Percentiles rank a stretch among this genome's conserved stretches.
Evolutionary conservation across 2,113 vertebrate genomes (phyloP).

Genomic region (Dicentrarchus labrax): DNA sequence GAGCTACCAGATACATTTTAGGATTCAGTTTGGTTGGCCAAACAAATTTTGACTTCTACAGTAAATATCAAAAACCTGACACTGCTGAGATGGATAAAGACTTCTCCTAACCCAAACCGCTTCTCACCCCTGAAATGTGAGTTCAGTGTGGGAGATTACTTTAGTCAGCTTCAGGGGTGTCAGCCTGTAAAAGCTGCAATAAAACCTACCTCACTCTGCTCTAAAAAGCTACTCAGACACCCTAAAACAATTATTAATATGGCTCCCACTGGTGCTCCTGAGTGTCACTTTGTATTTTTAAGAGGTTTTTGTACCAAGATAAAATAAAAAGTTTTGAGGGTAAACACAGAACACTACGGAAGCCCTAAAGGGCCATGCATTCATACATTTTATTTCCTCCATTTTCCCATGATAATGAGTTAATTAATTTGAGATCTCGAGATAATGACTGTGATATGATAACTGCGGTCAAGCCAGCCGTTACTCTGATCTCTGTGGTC

Average conservation of each 20-base stretch:
- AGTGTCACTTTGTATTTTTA: neutral
- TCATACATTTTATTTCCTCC: no score
- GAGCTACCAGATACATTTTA: conserved; percentile 4
- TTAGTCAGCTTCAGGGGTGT: neutral
- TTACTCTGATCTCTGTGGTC: no score
- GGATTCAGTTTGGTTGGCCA: neutral
- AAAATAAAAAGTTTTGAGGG: neutral
- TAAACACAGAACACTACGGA: neutral
- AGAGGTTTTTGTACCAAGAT: neutral
- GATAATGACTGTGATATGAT: no score
- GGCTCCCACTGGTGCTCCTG: neutral
- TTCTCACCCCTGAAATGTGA: neutral
- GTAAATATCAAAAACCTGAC: conserved; percentile 16
- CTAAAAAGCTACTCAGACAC: neutral
- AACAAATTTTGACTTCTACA: neutral
- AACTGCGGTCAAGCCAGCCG: no score
- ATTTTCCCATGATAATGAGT: no score
- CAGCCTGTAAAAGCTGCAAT: neutral
- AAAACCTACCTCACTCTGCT: neutral
- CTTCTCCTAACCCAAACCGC: neutral
- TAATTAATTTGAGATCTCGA: no score
- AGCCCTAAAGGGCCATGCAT: no score
- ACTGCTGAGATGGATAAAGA: conserved; percentile 1
- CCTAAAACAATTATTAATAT: neutral
- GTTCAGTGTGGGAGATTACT: neutral